Base-by-base conservation (phyloP, 2,888 invertebrate species). In the Eudemis profundana region DNA sequence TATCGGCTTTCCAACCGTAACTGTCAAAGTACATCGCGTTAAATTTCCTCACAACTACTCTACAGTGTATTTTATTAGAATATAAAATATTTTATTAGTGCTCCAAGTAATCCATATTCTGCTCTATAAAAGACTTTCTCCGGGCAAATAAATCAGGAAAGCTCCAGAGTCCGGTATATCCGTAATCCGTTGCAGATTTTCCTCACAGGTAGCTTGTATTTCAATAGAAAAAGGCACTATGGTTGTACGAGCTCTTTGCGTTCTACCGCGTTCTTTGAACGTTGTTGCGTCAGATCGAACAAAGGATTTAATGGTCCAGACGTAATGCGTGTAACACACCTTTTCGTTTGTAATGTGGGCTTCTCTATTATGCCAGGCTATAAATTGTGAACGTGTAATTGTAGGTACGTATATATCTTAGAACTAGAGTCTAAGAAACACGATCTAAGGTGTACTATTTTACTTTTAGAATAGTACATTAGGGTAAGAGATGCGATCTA, bases 1-100 rank as follows among this genome's bases (percentile, higher is more conserved):
- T 70, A 84, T 82, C 74, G 79, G 81, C 80, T 75, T 74, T 72
- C 74, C 78, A 78, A 78, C 81, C 75, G 80, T 81, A 81, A 65
- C 71, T 65, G 57, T 67, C 36, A 66, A 61, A 77, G 74, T 78
- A 78, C 78, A 67, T 49, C 69, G 69, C 72, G 72, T 66, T 75
- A 74, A 77, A 64, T 33, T 51, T 68, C 68, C 54, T 56, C 4
- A 54, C 29, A 47, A 23, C 38, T 57, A 14, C 27, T 33, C 38
- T 12, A 40, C 38, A 40, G 12, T 59, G 50, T 54, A 51, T 27
- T 63, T 49, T 17, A 56, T 42, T 57, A n/a, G 40, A 63, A n/a
- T 63, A 42, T 50, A 50, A 40, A 49, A 19, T 14, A 29, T 40
- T 53, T 46, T 59, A 53, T 53, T 38, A 38, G 27, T 33, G 4